phyloP scores from a whole-genome alignment of 2,888 invertebrate species.

The Aspidiotus destructor region DNA sequence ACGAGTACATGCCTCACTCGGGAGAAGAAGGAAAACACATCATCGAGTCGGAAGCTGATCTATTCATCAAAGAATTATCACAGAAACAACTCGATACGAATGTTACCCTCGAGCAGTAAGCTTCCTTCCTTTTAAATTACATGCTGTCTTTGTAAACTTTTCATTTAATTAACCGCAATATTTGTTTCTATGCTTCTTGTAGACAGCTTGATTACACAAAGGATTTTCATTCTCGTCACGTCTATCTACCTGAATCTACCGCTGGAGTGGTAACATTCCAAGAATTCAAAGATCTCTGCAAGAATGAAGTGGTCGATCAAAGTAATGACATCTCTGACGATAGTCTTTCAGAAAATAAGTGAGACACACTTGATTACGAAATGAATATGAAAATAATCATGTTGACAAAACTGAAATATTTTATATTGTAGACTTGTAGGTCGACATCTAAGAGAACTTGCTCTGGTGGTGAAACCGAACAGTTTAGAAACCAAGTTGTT shows the following conservation, averaged over 20 bases:
- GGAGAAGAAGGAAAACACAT: conserved; percentile 35
- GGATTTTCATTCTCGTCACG: conserved; percentile 35
- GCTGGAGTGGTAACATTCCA: conserved; percentile 30
- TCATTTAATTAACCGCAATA: background rate
- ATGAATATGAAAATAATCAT: too few relatives aligned
- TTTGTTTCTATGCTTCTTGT: conserved; percentile 27
- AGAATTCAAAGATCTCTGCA: conserved; percentile 26
- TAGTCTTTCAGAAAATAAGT: too few relatives aligned
- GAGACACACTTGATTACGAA: too few relatives aligned
- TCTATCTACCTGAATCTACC: conserved; percentile 32
- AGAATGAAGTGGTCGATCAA: background rate
- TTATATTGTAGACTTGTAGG: conserved; percentile 23
- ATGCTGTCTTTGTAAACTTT: conserved; percentile 2
- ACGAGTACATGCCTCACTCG: background rate
- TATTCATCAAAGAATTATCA: conserved; percentile 41
- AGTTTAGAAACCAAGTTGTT: conserved; percentile 41
- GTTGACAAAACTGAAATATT: too few relatives aligned
- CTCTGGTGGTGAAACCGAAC: conserved; percentile 40
- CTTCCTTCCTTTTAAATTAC: conserved; percentile 11
- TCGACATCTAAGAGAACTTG: conserved; percentile 37
- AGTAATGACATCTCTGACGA: background rate
- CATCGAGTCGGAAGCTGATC: conserved; percentile 41
- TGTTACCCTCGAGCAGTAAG: conserved; percentile 40
- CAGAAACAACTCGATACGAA: conserved; percentile 41
- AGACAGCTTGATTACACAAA: conserved; percentile 37